Percentiles rank a stretch among this genome's conserved stretches.
Conservation (phyloP, 2,888 invertebrate genomes). For the Mantis religiosa region DNA sequence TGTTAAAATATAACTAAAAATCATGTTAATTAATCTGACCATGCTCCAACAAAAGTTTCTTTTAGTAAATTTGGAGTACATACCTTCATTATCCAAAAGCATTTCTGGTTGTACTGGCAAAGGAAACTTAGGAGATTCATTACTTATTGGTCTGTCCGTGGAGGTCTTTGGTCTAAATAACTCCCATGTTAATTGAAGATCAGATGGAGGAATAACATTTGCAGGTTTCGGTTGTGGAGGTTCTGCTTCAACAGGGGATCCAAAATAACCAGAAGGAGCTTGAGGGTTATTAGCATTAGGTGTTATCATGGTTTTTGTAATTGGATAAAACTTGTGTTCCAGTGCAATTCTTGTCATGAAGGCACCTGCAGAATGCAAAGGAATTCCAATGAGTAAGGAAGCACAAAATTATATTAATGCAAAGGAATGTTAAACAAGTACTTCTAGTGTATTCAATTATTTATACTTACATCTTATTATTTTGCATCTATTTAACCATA, state of each 20-base stretch:
- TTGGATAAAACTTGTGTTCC: not conserved
- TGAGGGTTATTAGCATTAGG: not conserved
- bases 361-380: not conserved
- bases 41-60: too few species aligned
- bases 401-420: too few species aligned
- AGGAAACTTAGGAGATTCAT: not conserved
- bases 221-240: not conserved
- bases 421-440: too few species aligned
- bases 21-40: too few species aligned
- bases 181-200: not conserved
- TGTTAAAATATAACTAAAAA: too few species aligned
- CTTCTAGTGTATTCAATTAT: too few species aligned
- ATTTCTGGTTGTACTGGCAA: not conserved
- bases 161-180: not conserved
- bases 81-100: not conserved
- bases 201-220: not conserved
- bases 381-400: too few species aligned
- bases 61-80: not conserved
- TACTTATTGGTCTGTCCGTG: not conserved
- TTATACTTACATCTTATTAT: too few species aligned
- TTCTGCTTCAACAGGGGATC: not conserved
- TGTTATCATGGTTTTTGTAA: not conserved
- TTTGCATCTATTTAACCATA: too few species aligned
- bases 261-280: not conserved
- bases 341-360: not conserved